Base-by-base conservation (phyloP, 2,888 invertebrate species). In the Hemaris fuciformis region DNA sequence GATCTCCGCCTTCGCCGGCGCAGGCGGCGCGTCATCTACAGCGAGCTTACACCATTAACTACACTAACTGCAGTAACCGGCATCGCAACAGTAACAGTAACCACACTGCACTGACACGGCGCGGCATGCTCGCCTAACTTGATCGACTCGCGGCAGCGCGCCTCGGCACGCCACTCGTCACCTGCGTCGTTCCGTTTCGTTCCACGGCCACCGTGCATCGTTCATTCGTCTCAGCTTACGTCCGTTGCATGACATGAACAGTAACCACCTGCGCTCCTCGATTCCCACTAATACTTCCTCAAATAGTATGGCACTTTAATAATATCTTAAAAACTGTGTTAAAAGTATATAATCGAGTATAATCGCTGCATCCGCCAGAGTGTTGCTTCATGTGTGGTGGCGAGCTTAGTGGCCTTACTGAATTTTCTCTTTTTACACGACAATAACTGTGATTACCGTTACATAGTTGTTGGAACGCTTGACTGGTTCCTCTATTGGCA, bases 271-370 rank as follows among this genome's bases (percentile, higher is more conserved):
- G 76, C 73, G 85, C 85, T 83, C 86, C 76, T 76, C 68, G 80
- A 68, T 83, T 87, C 89, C 77, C 64, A 88, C 85, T 88, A 90
- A 89, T 87, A 73, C 67, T 81, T 83, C 77, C 85, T 82, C 83
- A 78, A 78, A 86, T 85, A 91, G 91, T 91, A 91, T 91, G 91
- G 91, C 91, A 92, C 91, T 91, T 90, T 84, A 89, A 86, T 84
- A 89, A 86, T 88, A 86, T 83, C 76, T 80, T 74, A 71, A 73
- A 76, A 81, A 83, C 81, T 83, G 85, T 84, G 83, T 79, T 83
- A 74, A 81, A 74, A 77, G 73, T 31, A 79, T 76, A 79, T 82
- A 84, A 85, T 83, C 79, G 79, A 83, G 79, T 81, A 83, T 80
- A 82, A 84, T 80, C 82, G 84, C 85, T 84, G 86, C 88, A 86